Base-by-base conservation (phyloP, 2,888 invertebrate genomes). In the Melanostoma mellinum region DNA sequence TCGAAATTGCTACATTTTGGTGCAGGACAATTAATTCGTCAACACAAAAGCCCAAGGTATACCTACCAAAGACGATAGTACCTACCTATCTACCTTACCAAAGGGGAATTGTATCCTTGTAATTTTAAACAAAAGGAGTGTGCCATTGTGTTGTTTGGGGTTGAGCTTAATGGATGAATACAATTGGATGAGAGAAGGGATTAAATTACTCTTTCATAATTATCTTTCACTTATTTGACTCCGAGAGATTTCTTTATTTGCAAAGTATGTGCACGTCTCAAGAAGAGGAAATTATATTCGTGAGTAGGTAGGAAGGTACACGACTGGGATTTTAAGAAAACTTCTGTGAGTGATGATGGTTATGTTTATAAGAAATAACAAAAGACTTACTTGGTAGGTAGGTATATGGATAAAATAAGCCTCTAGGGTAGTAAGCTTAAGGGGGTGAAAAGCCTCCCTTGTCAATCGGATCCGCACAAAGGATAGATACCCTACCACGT, bases 21-120 rank as follows among this genome's bases (percentile, higher is more conserved):
- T 75, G 78, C 74, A 71, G 74, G 56, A 84, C 79, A 84, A 84
- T 84, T 84, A 84, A 79, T 84, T 84, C 71, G 84, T 75, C 84
- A 84, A 81, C 80, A 8, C 30, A 72, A 69, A 74, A 75, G 63
- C 60, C 53, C 36, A 20, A 20, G 20, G 20, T 20, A 20, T 20
- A 20, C 20, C 20, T 20, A 20, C 20, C 20, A 20, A 20, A 20
- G 20, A 20, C 20, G 20, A 20, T 20, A 20, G 20, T 20, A 20
- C 20, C 20, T 20, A 20, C 20, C 20, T 20, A 20, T 20, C 20
- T 20, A 20, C 20, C 1, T 20, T 20, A 20, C 20, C 20, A 20
- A 20, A 20, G 20, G 20, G 20, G 20, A 20, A 20, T 20, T 20
- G 20, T 20, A 20, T 20, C 20, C 20, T 52, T 75, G 74, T 84